Percentiles rank a stretch among this genome's conserved stretches.
These are phyloP conservation scores for Montipora capricornis DNA, from an alignment of 64 coral and sea anemone genomes.

Conservation along the genomic window DNA sequence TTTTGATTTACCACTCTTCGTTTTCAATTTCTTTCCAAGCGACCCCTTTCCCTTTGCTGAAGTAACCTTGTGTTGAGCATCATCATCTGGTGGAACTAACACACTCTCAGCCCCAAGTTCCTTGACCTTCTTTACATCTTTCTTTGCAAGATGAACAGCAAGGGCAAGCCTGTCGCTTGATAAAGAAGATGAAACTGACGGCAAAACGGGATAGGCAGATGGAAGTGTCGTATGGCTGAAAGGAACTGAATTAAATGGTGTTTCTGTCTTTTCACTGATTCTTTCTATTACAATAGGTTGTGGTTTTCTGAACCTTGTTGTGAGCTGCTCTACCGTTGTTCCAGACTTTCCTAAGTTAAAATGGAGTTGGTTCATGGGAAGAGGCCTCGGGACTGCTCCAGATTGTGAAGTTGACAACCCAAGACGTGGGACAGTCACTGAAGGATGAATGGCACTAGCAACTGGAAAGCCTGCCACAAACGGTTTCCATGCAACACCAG, in stretches of 20 bases:
- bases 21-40: constrained; percentile 14
- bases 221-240: background rate
- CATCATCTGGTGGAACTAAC: constrained; percentile 14
- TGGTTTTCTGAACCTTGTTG: constrained; percentile 93
- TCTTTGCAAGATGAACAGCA: constrained; percentile 88
- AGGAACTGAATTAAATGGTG: background rate
- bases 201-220: constrained; percentile 10
- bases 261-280: constrained; percentile 25
- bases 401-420: background rate
- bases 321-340: constrained; percentile 55
- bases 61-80: background rate
- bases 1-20: constrained; percentile 60
- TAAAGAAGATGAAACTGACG: constrained; percentile 69
- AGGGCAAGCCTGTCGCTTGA: constrained; percentile 82
- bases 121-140: constrained; percentile 84
- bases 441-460: constrained; percentile 17
- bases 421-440: constrained; percentile 18
- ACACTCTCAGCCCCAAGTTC: constrained; percentile 34
- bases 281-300: constrained; percentile 95
- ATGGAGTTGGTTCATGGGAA: constrained; percentile 77
- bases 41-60: constrained; percentile 38
- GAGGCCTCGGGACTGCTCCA: background rate
- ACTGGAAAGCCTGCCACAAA: constrained; percentile 54
- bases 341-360: constrained; percentile 84
- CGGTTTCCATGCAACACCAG: constrained; percentile 60